Evolutionary conservation across 1,140 invertebrate species (phyloP), one percentile per base, ranked within the genome.

Genomic region (Popillia japonica): DNA sequence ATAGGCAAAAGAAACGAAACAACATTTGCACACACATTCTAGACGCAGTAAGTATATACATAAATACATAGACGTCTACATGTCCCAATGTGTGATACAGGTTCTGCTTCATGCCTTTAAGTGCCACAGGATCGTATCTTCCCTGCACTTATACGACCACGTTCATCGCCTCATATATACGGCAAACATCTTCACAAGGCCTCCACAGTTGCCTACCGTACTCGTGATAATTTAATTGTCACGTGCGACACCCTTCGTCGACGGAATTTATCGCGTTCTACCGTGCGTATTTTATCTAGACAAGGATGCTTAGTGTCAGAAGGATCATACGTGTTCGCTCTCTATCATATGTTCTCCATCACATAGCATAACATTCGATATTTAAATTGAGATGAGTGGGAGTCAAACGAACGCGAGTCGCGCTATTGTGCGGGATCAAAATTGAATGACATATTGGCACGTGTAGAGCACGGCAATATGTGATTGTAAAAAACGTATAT

Each of bases 151-250:
- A 9, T n/a, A 17, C 61, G 6, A 64, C 22, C 61, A 10, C 17
- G 23, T 22, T 22, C 61, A 10, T 23, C 61, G 11, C 61, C 8
- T 64, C 61, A 17, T 64, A 22, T 17, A 64, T 17, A 11, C 11
- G 44, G 17, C 11, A n/a, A 23, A 64, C 61, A 64, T 27, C 61
- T 64, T 11, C 22, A 64, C 20, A 22, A n/a, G 2, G 17, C 61
- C 61, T 20, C 1, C 17, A 17, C 61, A 20, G 23, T 11, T 20
- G 44, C 44, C 61, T 22, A 64, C 61, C 61, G 61, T 17, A 64
- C 61, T 64, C 61, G 61, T 64, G 61, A 20, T 64, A 64, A 64
- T 64, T 64, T 64, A 64, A 64, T 64, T 64, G 61, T 64, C 61
- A 64, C 61, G 20, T 64, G 61, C 61, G 61, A 64, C 61, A 20